These are phyloP conservation scores for Drosophila pseudotalamancana DNA, from an alignment of 2,888 invertebrate species.

Conservation along the genomic window DNA sequence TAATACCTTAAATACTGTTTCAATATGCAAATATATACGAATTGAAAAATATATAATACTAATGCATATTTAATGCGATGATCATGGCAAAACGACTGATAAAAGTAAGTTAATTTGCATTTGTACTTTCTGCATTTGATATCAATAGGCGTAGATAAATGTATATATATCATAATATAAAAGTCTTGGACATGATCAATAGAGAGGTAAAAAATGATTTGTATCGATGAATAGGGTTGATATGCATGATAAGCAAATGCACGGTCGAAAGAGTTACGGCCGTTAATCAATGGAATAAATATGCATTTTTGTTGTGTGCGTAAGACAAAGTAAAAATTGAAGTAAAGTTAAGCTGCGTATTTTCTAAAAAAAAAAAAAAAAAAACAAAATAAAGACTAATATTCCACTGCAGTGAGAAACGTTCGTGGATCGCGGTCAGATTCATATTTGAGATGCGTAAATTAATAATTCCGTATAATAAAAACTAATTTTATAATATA, in stretches of 20 bases:
- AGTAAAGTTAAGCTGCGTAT: conserved; percentile 27
- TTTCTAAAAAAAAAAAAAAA: conserved; percentile 13
- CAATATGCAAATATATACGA: no score
- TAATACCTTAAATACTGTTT: no score
- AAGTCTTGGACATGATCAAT: neutral
- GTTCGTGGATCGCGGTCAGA: conserved; percentile 65
- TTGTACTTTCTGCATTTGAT: neutral
- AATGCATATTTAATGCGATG: neutral
- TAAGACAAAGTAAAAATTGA: conserved; percentile 38
- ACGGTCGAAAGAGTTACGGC: conserved; percentile 58
- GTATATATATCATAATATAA: neutral
- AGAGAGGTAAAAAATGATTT: conserved; percentile 7
- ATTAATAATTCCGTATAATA: conserved; percentile 64
- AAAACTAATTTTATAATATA: conserved; percentile 42
- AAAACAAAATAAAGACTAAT: no score
- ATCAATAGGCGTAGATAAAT: neutral
- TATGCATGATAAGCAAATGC: conserved; percentile 27
- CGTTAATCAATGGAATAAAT: conserved; percentile 45
- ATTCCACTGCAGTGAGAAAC: conserved; percentile 33
- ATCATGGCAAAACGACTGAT: neutral
- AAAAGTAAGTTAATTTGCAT: neutral
- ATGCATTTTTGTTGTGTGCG: conserved; percentile 42
- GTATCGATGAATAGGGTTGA: conserved; percentile 11
- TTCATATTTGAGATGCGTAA: conserved; percentile 64
- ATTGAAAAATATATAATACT: neutral